Conservation (phyloP, 2,797 vertebrate genomes). For the Hydrocynus forskahlii region DNA sequence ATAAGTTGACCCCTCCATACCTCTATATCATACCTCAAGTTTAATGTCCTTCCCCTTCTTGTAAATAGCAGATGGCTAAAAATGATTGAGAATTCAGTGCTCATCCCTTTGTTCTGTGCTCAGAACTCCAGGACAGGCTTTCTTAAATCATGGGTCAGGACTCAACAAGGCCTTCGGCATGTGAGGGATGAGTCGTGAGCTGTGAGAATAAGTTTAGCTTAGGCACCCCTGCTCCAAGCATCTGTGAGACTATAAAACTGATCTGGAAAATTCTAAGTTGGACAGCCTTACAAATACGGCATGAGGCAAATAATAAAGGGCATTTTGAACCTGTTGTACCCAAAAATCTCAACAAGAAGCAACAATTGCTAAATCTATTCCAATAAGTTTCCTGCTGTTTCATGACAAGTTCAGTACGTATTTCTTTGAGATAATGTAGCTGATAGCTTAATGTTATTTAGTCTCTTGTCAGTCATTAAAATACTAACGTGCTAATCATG, state of each 20-base stretch:
- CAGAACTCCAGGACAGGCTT: slow-evolving; percentile 1
- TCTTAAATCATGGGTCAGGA: not conserved
- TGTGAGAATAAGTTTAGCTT: not conserved
- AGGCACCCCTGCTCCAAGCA: not conserved
- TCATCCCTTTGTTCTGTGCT: not conserved
- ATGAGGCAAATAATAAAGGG: not conserved
- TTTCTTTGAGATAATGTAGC: too few relatives aligned
- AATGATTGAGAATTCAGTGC: not conserved
- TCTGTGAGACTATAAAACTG: not conserved
- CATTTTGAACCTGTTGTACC: not conserved
- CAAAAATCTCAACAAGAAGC: not conserved
- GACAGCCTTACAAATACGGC: not conserved
- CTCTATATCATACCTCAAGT: not conserved
- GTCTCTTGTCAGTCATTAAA: too few relatives aligned
- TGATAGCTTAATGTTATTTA: too few relatives aligned
- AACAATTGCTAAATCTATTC: not conserved
- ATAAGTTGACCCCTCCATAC: too few relatives aligned
- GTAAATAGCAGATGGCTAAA: not conserved
- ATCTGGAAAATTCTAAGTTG: not conserved
- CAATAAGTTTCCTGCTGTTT: not conserved
- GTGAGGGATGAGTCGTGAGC: not conserved
- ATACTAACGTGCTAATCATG: slow-evolving; percentile 1
- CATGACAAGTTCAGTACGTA: too few relatives aligned
- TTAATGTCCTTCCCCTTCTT: not conserved
- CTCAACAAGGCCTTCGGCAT: not conserved